Conservation (phyloP, 2,113 vertebrate species). For the Cranoglanis bouderius region DNA sequence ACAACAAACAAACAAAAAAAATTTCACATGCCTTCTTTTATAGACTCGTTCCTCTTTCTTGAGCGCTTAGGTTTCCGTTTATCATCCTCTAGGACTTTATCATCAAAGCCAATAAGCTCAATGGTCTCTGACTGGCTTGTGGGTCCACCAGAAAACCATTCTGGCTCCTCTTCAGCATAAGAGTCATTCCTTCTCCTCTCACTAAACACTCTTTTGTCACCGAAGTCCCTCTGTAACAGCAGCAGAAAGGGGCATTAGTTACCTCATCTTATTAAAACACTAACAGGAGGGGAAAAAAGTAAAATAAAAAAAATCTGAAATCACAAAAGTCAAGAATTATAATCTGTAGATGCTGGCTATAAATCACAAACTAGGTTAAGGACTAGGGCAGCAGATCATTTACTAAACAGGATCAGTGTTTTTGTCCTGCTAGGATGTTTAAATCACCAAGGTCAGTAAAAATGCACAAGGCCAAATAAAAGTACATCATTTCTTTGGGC, state of each 20-base stretch:
- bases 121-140: slow-evolving; percentile 99
- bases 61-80: slow-evolving; percentile 86
- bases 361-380: neutral
- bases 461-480: neutral
- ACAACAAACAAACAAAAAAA: too few species aligned
- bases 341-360: neutral
- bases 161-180: slow-evolving; percentile 95
- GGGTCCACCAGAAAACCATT: slow-evolving; percentile 97
- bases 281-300: neutral
- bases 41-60: slow-evolving; percentile 79
- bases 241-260: neutral
- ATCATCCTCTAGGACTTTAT: slow-evolving; percentile 93
- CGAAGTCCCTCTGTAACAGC: slow-evolving; percentile 85
- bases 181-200: slow-evolving; percentile 95
- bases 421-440: neutral
- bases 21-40: slow-evolving; percentile 83
- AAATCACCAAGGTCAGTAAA: neutral
- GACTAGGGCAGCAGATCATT: neutral
- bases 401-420: neutral
- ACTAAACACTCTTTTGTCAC: slow-evolving; percentile 92
- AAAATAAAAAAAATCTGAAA: neutral
- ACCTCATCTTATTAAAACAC: neutral
- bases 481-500: neutral
- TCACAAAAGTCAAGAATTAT: neutral
- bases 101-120: slow-evolving; percentile 95